Conservation (phyloP, 2,888 invertebrate genomes). For the Drosophila multiciliata region DNA sequence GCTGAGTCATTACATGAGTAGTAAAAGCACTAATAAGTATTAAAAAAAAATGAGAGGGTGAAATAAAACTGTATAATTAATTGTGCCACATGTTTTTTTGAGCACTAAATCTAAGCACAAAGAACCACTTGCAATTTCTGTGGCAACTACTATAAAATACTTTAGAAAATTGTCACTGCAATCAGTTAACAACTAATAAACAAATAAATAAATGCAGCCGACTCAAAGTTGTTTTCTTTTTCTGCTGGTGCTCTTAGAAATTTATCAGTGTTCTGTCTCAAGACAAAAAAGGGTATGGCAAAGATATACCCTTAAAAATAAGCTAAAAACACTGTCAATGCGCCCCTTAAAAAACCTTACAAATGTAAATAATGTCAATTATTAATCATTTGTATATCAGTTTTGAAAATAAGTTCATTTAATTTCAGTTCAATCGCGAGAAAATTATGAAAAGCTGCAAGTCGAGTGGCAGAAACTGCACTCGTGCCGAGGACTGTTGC, state of each 20-base stretch:
- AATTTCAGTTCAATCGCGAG: not conserved
- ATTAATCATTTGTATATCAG: not conserved
- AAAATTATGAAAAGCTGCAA: not conserved
- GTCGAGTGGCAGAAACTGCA: not conserved
- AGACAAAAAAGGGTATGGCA: not conserved
- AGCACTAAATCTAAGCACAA: not conserved
- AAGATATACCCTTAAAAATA: not conserved
- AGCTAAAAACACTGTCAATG: not conserved
- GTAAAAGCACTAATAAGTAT: not conserved
- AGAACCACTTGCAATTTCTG: not conserved
- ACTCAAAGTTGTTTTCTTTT: not conserved
- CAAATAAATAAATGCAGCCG: not conserved
- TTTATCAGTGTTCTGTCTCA: not conserved
- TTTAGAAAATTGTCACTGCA: too few relatives aligned
- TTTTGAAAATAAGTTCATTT: not conserved
- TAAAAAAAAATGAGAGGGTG: not conserved
- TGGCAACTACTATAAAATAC: not conserved
- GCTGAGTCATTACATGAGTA: not conserved
- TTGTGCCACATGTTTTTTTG: not conserved
- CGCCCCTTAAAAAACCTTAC: too few relatives aligned
- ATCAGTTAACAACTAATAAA: not conserved
- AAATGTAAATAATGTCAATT: not conserved
- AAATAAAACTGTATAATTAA: not conserved
- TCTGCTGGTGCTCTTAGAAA: not conserved
- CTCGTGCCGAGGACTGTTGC: constrained; percentile 3